Base-by-base conservation (phyloP, 2,113 vertebrate species). In the Lepisosteus osseus region DNA sequence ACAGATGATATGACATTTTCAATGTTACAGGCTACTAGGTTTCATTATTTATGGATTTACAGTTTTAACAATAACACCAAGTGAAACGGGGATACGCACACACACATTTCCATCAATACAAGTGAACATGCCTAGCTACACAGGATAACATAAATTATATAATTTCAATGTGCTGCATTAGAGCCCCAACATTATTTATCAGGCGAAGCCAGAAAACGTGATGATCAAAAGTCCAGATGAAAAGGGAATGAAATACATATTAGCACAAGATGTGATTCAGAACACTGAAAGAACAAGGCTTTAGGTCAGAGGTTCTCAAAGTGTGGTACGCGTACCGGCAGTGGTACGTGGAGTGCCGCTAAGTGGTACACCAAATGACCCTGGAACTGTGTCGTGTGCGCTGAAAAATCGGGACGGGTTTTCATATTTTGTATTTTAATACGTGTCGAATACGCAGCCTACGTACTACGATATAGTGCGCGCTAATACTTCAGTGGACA, bases 41-140 rank as follows among this genome's bases (percentile, higher is more conserved):
- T 64, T 70, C 47, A 74, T 69, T 65, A 69, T 69, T 74, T 68
- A 74, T n/a, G 15, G 61, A 9, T 54, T 13, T 56, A 54, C 73
- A 54, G 54, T n/a, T 51, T 65, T 57, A 70, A 47, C 67, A 65
- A 61, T 57, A 61, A 56, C 59, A 65, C 61, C 12, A 11, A 61
- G 65, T 56, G 67, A 68, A 65, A 74, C 13, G 14, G 72, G 47
- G 62, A 65, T 11, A 41, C 41, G 51, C 61, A 59, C 44, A 45
- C 54, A 15, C 61, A 62, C 40, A 62, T 68, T 63, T 62, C 17
- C 72, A 55, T 15, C 1, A 66, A 54, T 62, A 17, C 43, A 41
- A 68, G 13, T 59, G 4, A 43, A 63, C 29, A 61, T 61, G 59
- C 47, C 51, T 56, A 15, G 51, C 54, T 13, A 7, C 41, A 55